A percentile compares a stretch with the other conserved stretches of the same genome.
Conservation (phyloP, 2,797 vertebrate genomes). For the Pangasius macronema region DNA sequence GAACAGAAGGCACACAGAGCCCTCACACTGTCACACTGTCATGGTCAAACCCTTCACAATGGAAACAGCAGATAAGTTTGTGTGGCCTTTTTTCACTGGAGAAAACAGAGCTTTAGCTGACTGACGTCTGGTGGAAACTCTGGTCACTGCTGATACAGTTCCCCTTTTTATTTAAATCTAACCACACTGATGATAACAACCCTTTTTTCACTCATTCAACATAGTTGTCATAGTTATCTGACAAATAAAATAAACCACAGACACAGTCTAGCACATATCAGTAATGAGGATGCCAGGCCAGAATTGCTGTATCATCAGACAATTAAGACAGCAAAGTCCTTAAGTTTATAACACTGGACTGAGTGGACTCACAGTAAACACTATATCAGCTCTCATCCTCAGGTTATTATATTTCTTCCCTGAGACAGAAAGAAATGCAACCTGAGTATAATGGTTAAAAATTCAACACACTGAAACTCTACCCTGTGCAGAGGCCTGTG, state of each 20-base stretch:
- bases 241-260: neutral
- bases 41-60: neutral
- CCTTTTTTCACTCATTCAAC: neutral
- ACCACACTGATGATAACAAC: slow-evolving; percentile 30
- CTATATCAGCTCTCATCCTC: neutral
- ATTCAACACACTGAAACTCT: slow-evolving; percentile 64
- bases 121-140: slow-evolving; percentile 29
- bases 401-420: slow-evolving; percentile 9
- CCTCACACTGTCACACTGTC: neutral
- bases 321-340: neutral
- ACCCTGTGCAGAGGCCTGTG: slow-evolving; percentile 27
- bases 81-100: neutral
- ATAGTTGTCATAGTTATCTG: neutral
- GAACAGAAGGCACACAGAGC: neutral
- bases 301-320: slow-evolving; percentile 2
- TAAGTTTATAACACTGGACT: neutral
- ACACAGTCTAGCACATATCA: neutral
- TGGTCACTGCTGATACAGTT: slow-evolving; percentile 38
- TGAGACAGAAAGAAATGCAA: slow-evolving; percentile 45
- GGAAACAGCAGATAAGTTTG: neutral
- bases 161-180: neutral
- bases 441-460: slow-evolving; percentile 64
- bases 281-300: neutral
- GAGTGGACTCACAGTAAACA: neutral
- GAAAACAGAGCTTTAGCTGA: slow-evolving; percentile 10